These are phyloP conservation scores for Ichneumoninae sp. DNA, from an alignment of 2,888 invertebrate species.

Conservation along the genomic window DNA sequence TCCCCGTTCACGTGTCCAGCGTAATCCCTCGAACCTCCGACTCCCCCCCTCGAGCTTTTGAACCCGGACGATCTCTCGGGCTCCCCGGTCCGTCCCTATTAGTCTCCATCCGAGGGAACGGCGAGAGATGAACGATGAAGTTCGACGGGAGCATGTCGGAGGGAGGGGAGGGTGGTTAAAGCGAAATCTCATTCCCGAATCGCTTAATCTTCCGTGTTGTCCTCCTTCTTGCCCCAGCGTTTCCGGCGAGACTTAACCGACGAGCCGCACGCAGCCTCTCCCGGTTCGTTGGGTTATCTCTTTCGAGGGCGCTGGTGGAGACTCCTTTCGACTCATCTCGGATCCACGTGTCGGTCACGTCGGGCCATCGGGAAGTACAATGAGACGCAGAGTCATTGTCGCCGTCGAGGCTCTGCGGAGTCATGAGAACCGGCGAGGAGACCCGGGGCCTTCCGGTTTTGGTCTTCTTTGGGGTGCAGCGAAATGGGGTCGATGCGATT, in stretches of 20 bases:
- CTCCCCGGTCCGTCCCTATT: constrained; percentile 50
- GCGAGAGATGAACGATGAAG: constrained; percentile 65
- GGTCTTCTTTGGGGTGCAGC: not conserved
- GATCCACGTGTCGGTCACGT: constrained; percentile 62
- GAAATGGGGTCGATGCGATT: constrained; percentile 23
- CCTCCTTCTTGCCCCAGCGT: constrained; percentile 11
- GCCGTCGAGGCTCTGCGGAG: constrained; percentile 33
- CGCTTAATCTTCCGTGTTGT: constrained; percentile 66
- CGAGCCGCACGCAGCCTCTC: constrained; percentile 10
- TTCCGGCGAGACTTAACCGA: constrained; percentile 15
- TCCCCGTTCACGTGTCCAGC: constrained; percentile 70
- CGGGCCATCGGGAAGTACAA: constrained; percentile 38
- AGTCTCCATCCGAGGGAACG: constrained; percentile 52
- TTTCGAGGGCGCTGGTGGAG: not conserved
- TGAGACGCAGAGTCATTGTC: constrained; percentile 61
- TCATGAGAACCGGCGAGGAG: constrained; percentile 59
- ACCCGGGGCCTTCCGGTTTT: constrained; percentile 53
- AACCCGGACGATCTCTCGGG: constrained; percentile 45
- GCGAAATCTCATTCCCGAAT: constrained; percentile 66
- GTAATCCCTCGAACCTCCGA: not conserved
- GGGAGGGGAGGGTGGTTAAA: constrained; percentile 46
- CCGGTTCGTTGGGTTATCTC: not conserved
- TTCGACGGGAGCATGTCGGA: constrained; percentile 29
- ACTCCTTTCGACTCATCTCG: constrained; percentile 55
- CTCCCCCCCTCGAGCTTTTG: not conserved